Conservation (phyloP, 2,113 vertebrate species). For the Cryptotis parvus region DNA sequence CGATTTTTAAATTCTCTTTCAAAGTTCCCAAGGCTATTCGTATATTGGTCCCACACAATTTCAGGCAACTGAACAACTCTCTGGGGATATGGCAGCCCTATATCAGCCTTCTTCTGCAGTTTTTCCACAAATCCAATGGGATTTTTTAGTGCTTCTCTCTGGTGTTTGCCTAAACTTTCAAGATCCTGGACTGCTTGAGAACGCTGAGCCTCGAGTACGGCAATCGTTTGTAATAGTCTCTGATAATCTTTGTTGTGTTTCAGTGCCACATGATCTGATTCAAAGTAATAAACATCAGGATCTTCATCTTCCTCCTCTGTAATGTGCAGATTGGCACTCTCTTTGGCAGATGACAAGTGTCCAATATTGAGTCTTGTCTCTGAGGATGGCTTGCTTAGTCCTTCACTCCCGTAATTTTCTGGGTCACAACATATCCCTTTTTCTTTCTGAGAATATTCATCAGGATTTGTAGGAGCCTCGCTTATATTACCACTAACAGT, state of each 20-base stretch:
- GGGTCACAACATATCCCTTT: slow-evolving; percentile 85
- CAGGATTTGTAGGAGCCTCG: slow-evolving; percentile 83
- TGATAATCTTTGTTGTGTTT: slow-evolving; percentile 99
- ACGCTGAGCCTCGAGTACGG: slow-evolving; percentile 97
- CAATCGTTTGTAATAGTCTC: slow-evolving; percentile 98
- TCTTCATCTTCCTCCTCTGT: slow-evolving; percentile 97
- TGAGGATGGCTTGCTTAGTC: slow-evolving; percentile 85
- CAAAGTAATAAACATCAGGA: slow-evolving; percentile 99
- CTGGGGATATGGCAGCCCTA: slow-evolving; percentile 96
- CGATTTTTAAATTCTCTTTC: slow-evolving; percentile 97
- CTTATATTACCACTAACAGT: slow-evolving; percentile 85
- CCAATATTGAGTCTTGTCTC: slow-evolving; percentile 85
- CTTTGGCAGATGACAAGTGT: slow-evolving; percentile 90
- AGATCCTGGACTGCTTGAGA: slow-evolving; percentile 98
- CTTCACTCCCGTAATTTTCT: slow-evolving; percentile 84
- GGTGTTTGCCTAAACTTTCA: slow-evolving; percentile 94
- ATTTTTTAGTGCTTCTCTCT: slow-evolving; percentile 94
- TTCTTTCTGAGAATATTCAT: slow-evolving; percentile 84
- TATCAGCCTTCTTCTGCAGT: slow-evolving; percentile 96
- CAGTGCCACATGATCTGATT: slow-evolving; percentile 99
- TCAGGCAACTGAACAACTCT: slow-evolving; percentile 98
- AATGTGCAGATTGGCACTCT: slow-evolving; percentile 89
- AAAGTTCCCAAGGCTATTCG: slow-evolving; percentile 96
- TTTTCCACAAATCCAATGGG: slow-evolving; percentile 98
- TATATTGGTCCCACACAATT: slow-evolving; percentile 98